These are phyloP conservation scores for Aleiodes leptofemur DNA, from an alignment of 2,888 invertebrate species.

Conservation along the genomic window DNA sequence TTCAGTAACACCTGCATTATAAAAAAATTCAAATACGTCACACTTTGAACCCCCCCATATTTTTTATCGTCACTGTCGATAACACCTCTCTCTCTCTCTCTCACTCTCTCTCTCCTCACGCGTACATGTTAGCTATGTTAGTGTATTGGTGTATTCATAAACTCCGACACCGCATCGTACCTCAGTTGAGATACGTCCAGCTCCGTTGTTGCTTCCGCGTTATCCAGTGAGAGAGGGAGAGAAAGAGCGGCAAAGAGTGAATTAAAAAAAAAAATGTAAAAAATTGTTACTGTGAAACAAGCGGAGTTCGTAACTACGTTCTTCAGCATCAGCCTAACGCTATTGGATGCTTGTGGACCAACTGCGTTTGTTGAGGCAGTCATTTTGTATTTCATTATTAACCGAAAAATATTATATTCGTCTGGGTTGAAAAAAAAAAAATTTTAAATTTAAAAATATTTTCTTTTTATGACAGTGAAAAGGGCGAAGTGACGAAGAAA, in stretches of 20 bases:
- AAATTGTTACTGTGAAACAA: no score
- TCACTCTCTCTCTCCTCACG: neutral
- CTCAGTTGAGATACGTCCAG: conserved; percentile 38
- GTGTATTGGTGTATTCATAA: conserved; percentile 23
- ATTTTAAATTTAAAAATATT: no score
- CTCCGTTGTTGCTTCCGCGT: conserved; percentile 32
- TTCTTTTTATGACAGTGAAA: conserved; percentile 4
- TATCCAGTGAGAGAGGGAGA: conserved; percentile 11
- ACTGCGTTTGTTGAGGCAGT: no score
- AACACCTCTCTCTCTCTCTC: neutral
- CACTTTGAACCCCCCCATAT: neutral
- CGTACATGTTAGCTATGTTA: conserved; percentile 8
- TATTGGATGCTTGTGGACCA: no score
- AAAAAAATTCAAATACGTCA: conserved; percentile 11
- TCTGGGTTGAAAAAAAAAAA: no score
- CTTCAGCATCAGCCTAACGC: no score
- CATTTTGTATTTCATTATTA: no score
- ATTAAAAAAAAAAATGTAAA: neutral
- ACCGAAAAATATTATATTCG: no score
- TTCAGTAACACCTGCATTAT: neutral
- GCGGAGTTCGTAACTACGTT: no score
- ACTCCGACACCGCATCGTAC: conserved; percentile 27
- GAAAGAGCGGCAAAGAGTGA: neutral
- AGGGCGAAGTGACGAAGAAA: neutral
- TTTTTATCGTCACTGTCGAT: conserved; percentile 25